Evolutionary conservation across 1,140 invertebrate species (phyloP), one percentile per base, ranked within the genome.

Genomic region (Trichogramma pretiosum): DNA sequence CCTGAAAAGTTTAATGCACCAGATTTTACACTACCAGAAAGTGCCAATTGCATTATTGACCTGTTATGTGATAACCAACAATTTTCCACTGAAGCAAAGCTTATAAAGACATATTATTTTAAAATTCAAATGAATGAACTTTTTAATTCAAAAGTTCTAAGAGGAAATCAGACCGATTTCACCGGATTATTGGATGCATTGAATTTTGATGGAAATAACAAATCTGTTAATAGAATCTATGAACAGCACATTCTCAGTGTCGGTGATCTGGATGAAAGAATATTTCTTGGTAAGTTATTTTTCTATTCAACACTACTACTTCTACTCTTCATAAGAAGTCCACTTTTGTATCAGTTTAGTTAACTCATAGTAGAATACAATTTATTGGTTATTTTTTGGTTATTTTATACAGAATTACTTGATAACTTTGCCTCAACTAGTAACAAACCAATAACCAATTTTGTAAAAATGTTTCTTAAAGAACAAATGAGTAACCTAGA

Each of bases 181-280:
- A 77, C 77, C 45, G 85, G 82, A 4, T 63, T 92, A 40, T 65
- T 92, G 46, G 82, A 89, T 47, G 63, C 78, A 33, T 68, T 77
- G 16, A 78, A 80, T 60, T 91, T 90, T 68, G 86, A 92, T 56
- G 64, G 70, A 3, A 92, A 87, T 72, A 82, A 83, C 3, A 94
- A 90, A 74, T 81, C 82, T 48, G 74, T 97, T 33, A 91, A 88
- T 54, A 88, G 83, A 65, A 72, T 81, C 19, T 98, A 98, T 64
- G 93, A 97, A 65, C 85, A 87, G 52, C 89, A 89, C 69, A 85
- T 97, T 28, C 68, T 96, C 11, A 93, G 81, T 64, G 83, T 87
- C 42, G 92, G 93, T 4, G 92, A 97, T 73, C 93, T 98, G 70
- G 94, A 99, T 63, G 95, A 99, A 71, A 79, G 93, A 62, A 90